Conservation (phyloP, 2,888 invertebrate genomes). For the Nemurella pictetii region DNA sequence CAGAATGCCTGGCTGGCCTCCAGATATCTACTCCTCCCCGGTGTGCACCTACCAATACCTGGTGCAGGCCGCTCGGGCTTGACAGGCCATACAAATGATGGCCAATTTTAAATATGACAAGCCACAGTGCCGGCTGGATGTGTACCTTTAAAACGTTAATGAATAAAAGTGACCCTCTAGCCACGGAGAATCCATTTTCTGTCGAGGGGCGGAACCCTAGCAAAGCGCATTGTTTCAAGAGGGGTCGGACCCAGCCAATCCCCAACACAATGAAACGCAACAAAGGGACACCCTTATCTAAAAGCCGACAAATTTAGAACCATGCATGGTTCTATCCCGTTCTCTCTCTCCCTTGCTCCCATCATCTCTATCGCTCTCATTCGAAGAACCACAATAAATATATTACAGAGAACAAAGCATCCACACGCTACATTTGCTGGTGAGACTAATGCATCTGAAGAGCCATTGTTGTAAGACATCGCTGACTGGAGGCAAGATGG, state of each 20-base stretch:
- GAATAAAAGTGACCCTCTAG: conserved; percentile 39
- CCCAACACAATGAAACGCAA: conserved; percentile 35
- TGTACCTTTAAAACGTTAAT: conserved; percentile 36
- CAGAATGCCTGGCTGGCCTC: conserved; percentile 32
- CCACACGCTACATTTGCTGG: conserved; percentile 1
- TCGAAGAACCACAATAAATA: conserved; percentile 27
- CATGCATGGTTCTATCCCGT: not conserved
- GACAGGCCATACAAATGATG: conserved; percentile 45
- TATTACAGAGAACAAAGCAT: conserved; percentile 11
- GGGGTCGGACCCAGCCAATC: conserved; percentile 41
- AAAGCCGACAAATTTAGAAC: conserved; percentile 25
- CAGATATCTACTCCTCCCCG: conserved; percentile 39
- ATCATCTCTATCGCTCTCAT: not conserved
- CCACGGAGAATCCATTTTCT: conserved; percentile 39
- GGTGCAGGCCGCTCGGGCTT: conserved; percentile 33
- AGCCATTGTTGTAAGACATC: not conserved
- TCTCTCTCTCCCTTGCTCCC: not conserved
- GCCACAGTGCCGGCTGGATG: conserved; percentile 27
- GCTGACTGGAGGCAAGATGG: not conserved
- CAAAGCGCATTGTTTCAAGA: conserved; percentile 47
- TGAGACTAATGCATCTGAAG: conserved; percentile 10
- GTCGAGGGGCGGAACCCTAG: conserved; percentile 40
- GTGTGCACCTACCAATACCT: conserved; percentile 38
- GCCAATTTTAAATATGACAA: conserved; percentile 45
- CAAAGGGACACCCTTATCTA: conserved; percentile 37